phyloP scores from a whole-genome alignment of 2,888 invertebrate genomes.

The Spicauda simplicius region DNA sequence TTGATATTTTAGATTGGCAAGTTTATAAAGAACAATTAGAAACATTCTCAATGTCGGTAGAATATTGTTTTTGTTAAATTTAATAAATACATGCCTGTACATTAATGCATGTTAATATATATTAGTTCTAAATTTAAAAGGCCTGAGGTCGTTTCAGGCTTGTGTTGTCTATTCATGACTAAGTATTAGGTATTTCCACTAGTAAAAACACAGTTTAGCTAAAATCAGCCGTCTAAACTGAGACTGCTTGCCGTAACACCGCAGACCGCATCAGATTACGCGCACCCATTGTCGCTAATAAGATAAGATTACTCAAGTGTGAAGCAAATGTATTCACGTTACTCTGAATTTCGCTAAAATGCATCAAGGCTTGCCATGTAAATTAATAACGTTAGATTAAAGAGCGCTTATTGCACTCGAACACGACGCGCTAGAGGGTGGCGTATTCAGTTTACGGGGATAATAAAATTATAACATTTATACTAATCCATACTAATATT shows the following conservation, averaged over 20 bases:
- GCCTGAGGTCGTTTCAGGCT: too few relatives aligned
- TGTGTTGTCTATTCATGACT: too few relatives aligned
- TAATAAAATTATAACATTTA: too few relatives aligned
- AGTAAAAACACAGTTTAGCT: conserved; percentile 9
- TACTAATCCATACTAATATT: too few relatives aligned
- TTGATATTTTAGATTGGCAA: too few relatives aligned
- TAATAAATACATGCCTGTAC: too few relatives aligned
- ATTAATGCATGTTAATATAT: too few relatives aligned
- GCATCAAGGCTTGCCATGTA: conserved; percentile 56
- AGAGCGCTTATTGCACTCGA: conserved; percentile 43
- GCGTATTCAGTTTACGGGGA: conserved; percentile 7
- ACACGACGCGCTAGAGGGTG: conserved; percentile 33
- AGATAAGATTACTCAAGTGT: conserved; percentile 67
- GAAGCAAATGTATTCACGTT: conserved; percentile 61
- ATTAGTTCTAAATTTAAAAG: too few relatives aligned
- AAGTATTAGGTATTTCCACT: not conserved
- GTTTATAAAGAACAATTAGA: too few relatives aligned
- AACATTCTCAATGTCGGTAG: too few relatives aligned
- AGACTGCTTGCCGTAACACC: conserved; percentile 27
- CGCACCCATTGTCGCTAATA: conserved; percentile 63
- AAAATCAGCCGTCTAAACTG: conserved; percentile 17
- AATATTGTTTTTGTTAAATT: too few relatives aligned
- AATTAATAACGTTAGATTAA: conserved; percentile 57
- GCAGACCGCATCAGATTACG: conserved; percentile 58
- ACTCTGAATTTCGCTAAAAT: conserved; percentile 66